Base-by-base conservation (phyloP, 1,140 invertebrate genomes). In the Philotrypesis tridentata region DNA sequence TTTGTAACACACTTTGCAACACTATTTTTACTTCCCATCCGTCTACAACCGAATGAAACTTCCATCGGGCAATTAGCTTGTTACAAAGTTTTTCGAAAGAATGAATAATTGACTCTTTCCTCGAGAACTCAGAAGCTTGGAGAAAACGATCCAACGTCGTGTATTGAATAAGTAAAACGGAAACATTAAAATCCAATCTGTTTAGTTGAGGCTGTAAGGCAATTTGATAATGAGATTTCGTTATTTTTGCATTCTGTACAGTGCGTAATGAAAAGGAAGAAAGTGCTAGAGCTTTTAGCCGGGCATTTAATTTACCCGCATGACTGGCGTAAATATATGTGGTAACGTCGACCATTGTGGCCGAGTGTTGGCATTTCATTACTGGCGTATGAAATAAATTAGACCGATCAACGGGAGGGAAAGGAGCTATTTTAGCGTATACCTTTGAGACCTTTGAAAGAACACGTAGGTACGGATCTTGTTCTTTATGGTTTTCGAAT, bases 341-440 rank as follows among this genome's bases (percentile, higher is more conserved):
- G 3, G 23, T 17, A 68, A 21, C 67, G 14, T 25, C n/a, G 61
- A 8, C 5, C 21, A n/a, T 70, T 8, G 29, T n/a, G 29, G 67
- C 14, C 31, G 31, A 37, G 12, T 70, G 31, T 70, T 23, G 67
- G 67, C 31, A 70, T 70, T 70, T 70, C 67, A 70, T 70, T 70
- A 70, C 29, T 8, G 67, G 29, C 67, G 31, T 11, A n/a, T 21
- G 21, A 70, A 33, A 70, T 70, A 70, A 33, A 70, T 70, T 70
- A 37, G 67, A 31, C 67, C 67, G 67, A 70, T 70, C 14, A 70
- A 25, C 67, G 1, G 8, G 29, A 33, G 31, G 31, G 9, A 70
- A 70, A 55, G 48, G 21, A 17, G 17, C 17, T 55, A 55, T 17
- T 55, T 43, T 43, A 43, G 48, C 17, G 48, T 55, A 37, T 37